Evolutionary conservation across 1,140 invertebrate genomes (phyloP).

Genomic region (Ceratina calcarata): DNA sequence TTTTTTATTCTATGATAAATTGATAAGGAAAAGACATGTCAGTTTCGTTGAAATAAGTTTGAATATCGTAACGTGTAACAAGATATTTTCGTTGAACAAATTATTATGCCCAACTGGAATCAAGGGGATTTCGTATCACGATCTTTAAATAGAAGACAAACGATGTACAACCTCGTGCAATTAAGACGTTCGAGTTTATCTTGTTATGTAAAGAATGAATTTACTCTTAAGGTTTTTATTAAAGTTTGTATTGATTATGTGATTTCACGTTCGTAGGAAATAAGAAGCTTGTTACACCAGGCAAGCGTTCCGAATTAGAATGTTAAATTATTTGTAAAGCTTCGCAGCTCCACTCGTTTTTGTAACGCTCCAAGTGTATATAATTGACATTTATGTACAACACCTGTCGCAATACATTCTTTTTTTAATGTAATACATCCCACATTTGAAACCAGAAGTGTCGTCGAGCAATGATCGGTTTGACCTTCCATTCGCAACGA

Average conservation of each 20-base stretch:
- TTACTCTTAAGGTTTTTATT: constrained; percentile 1
- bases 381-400: neutral
- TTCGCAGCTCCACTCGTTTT: neutral
- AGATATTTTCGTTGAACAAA: too few species aligned
- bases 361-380: neutral
- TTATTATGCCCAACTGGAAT: too few species aligned
- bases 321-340: constrained; percentile 43
- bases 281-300: neutral
- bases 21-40: neutral
- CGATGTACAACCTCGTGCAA: neutral
- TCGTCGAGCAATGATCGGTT: too few species aligned
- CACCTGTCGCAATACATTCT: neutral
- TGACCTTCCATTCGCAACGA: too few species aligned
- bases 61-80: too few species aligned
- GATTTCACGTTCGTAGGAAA: neutral
- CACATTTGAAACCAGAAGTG: too few species aligned
- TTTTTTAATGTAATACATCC: neutral
- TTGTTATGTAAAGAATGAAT: constrained; percentile 1
- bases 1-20: too few species aligned
- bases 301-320: neutral
- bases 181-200: neutral
- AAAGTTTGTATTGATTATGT: neutral
- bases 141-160: too few species aligned
- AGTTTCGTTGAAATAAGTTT: too few species aligned
- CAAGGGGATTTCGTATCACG: too few species aligned